Evolutionary conservation across 2,113 vertebrate genomes (phyloP).

Genomic region (Poeciliopsis occidentalis): DNA sequence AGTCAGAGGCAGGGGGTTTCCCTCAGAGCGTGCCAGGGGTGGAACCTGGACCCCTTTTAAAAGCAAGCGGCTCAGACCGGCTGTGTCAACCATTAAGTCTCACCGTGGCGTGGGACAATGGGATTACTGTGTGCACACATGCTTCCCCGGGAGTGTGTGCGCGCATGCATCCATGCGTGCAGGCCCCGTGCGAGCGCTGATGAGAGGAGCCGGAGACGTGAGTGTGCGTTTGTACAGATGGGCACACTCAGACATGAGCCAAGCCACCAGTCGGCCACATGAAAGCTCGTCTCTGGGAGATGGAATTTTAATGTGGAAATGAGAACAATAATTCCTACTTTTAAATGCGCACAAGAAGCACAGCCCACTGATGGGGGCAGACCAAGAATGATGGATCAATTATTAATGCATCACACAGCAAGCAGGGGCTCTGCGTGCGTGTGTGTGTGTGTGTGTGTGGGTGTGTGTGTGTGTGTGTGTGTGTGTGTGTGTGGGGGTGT

Average conservation of each 20-base stretch:
- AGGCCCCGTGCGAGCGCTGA: slow-evolving; percentile 14
- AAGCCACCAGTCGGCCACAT: slow-evolving; percentile 80
- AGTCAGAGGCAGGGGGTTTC: slow-evolving; percentile 38
- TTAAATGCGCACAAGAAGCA: slow-evolving; percentile 74
- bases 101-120: slow-evolving; percentile 29
- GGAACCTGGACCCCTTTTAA: slow-evolving; percentile 57
- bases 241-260: slow-evolving; percentile 74
- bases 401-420: slow-evolving; percentile 74
- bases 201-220: slow-evolving; percentile 39
- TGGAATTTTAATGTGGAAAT: slow-evolving; percentile 81
- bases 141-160: slow-evolving; percentile 19
- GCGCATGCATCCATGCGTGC: slow-evolving; percentile 29
- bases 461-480: slow-evolving; percentile 46
- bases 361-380: slow-evolving; percentile 61
- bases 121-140: slow-evolving; percentile 33
- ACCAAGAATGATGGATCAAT: slow-evolving; percentile 74
- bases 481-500: slow-evolving; percentile 47
- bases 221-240: slow-evolving; percentile 68
- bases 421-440: slow-evolving; percentile 29
- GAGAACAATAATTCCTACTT: slow-evolving; percentile 80
- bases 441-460: slow-evolving; percentile 47
- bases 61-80: slow-evolving; percentile 17
- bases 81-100: slow-evolving; percentile 37
- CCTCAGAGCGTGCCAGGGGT: slow-evolving; percentile 41
- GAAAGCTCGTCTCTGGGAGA: slow-evolving; percentile 72